These are phyloP conservation scores for Sarcoramphus papa DNA, from an alignment of 2,797 vertebrate genomes.

Conservation along the genomic window DNA sequence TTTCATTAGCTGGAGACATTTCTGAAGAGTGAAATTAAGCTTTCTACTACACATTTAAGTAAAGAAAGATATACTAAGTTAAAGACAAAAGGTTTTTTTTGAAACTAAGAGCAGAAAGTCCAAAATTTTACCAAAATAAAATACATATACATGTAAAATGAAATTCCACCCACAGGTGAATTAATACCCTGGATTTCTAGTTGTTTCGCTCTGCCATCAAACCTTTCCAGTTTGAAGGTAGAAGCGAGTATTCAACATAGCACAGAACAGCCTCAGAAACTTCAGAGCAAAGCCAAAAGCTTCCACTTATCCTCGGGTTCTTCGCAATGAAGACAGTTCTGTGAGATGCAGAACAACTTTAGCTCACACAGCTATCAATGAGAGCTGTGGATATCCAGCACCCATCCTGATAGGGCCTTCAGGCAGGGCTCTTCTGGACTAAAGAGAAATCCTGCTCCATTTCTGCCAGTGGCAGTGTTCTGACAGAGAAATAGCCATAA, in stretches of 20 bases:
- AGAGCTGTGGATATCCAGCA: background rate
- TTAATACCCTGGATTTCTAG: background rate
- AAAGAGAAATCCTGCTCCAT: background rate
- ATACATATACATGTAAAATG: background rate
- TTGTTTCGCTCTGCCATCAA: background rate
- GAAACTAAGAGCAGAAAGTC: background rate
- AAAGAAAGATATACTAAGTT: background rate
- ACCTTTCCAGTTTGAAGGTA: background rate
- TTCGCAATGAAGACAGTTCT: background rate
- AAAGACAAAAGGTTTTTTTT: background rate
- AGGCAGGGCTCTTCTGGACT: background rate
- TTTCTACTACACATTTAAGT: background rate
- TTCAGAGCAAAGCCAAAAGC: background rate
- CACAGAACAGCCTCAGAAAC: background rate
- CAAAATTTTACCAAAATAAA: background rate
- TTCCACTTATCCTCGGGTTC: background rate
- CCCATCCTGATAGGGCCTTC: background rate
- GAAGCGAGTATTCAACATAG: background rate
- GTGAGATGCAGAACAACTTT: background rate
- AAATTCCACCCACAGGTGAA: background rate
- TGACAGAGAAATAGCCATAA: background rate
- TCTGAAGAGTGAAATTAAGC: background rate
- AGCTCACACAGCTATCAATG: background rate
- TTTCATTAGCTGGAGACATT: background rate
- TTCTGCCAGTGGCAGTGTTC: background rate